phyloP scores from a whole-genome alignment of 1,140 invertebrate genomes.

The Temnothorax longispinosus region DNA sequence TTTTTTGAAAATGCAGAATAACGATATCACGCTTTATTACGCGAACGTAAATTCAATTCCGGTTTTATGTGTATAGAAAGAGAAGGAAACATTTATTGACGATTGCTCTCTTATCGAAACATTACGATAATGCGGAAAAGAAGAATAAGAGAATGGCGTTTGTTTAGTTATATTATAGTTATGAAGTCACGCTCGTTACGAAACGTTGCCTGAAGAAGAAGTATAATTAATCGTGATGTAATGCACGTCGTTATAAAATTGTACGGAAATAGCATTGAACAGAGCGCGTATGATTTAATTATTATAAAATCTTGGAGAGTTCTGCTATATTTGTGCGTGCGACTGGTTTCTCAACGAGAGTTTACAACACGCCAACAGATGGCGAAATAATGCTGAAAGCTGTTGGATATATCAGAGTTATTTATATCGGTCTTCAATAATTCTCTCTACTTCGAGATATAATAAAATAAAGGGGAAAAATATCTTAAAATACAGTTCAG shows the following conservation, averaged over 20 bases:
- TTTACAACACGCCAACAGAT: slow-evolving; percentile 9
- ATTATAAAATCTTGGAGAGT: not conserved
- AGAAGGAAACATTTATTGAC: not conserved
- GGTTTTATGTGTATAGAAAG: not conserved
- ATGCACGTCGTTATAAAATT: not conserved
- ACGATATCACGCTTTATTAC: not conserved
- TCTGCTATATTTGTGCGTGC: not conserved
- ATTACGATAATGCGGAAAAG: not conserved
- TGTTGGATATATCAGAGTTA: not conserved
- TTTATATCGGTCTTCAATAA: not conserved
- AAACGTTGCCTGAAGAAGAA: not conserved
- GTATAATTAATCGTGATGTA: slow-evolving; percentile 12
- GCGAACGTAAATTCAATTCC: not conserved
- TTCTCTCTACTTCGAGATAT: not conserved
- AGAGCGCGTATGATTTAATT: not conserved
- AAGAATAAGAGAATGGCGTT: not conserved
- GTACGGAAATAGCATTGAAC: not conserved
- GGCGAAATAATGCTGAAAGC: slow-evolving; percentile 19
- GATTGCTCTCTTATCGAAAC: not conserved
- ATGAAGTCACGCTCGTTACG: not conserved
- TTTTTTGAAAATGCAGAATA: not conserved
- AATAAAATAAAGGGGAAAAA: not conserved
- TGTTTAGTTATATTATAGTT: slow-evolving; percentile 28
- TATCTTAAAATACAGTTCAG: not conserved
- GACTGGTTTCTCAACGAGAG: not conserved